Evolutionary conservation across 2,113 vertebrate genomes (phyloP).

Genomic region (Alces alces): DNA sequence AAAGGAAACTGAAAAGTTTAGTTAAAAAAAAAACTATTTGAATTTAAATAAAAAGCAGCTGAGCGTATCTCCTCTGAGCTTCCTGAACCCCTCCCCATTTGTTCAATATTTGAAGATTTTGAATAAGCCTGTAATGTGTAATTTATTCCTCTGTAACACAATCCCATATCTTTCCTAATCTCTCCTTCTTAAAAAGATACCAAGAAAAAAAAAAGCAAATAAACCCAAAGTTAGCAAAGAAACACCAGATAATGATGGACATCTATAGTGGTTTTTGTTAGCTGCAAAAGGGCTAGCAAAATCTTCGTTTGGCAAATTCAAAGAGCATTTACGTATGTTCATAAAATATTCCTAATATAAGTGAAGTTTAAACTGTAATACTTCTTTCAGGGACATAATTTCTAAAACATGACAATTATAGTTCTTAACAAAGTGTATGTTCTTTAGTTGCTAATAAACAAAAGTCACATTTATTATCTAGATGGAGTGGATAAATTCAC

Average conservation of each 20-base stretch:
- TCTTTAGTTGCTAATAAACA: neutral
- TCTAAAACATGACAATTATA: neutral
- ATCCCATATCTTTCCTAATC: neutral
- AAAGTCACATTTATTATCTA: neutral
- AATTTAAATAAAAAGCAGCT: neutral
- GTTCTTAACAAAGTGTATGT: neutral
- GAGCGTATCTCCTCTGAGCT: neutral
- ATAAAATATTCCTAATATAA: neutral
- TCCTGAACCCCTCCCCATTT: neutral
- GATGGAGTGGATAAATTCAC: neutral
- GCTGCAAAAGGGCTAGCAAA: neutral
- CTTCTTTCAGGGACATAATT: neutral
- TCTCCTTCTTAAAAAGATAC: neutral
- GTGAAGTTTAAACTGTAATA: constrained; percentile 8
- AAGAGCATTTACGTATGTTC: neutral
- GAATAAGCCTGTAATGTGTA: neutral
- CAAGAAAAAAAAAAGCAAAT: neutral
- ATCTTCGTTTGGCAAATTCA: neutral
- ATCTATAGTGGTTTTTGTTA: neutral
- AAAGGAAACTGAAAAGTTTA: constrained; percentile 3
- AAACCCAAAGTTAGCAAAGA: neutral
- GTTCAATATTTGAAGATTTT: neutral
- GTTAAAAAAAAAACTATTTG: neutral
- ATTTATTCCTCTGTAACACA: neutral
- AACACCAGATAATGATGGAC: neutral